phyloP scores from a whole-genome alignment of 2,888 invertebrate species.

The Megastigmus dorsalis region DNA sequence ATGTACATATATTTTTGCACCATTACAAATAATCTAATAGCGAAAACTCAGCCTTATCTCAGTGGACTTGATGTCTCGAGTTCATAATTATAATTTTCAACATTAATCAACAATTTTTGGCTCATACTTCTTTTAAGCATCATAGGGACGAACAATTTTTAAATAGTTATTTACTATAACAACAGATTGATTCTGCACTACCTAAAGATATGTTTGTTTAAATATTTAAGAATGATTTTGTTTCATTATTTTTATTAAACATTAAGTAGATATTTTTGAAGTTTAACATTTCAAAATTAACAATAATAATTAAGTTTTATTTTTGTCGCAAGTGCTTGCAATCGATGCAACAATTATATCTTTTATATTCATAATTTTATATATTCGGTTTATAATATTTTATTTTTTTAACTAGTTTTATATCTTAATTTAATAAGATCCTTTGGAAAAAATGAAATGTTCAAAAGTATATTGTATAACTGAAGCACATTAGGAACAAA shows the following conservation, averaged over 20 bases:
- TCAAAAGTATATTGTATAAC: neutral
- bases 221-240: constrained; percentile 9
- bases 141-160: constrained; percentile 32
- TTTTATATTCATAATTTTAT: constrained; percentile 2
- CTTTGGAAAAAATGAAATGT: neutral
- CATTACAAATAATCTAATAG: constrained; percentile 37
- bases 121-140: constrained; percentile 35
- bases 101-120: constrained; percentile 47
- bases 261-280: constrained; percentile 30
- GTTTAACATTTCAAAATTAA: constrained; percentile 13
- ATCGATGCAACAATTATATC: constrained; percentile 12
- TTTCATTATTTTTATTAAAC: constrained; percentile 15
- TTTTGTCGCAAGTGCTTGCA: neutral
- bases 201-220: constrained; percentile 22
- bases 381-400: neutral
- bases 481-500: too few relatives aligned
- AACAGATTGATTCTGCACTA: constrained; percentile 15
- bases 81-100: constrained; percentile 38
- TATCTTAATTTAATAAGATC: neutral
- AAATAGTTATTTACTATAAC: constrained; percentile 24
- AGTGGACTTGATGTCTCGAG: constrained; percentile 27
- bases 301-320: neutral
- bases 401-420: constrained; percentile 5
- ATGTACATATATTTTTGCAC: constrained; percentile 44
- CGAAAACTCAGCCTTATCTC: constrained; percentile 49